Percentiles rank a stretch among this genome's conserved stretches.
Evolutionary conservation across 2,797 vertebrate genomes (phyloP).

Genomic region (Liparis tanakae): DNA sequence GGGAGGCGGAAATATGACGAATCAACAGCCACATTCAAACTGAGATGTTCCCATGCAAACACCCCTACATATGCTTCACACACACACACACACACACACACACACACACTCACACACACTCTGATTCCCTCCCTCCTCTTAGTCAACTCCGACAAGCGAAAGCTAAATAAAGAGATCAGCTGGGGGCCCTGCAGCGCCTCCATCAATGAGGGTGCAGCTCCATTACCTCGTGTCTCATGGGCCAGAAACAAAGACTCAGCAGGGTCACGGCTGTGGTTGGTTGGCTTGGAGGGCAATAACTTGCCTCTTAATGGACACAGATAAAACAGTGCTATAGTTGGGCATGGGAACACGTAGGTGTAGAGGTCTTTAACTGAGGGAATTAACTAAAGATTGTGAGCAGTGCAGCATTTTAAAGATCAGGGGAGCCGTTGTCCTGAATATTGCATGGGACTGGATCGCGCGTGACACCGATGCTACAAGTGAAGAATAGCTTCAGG

Average conservation of each 20-base stretch:
- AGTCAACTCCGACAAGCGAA: conserved; percentile 14
- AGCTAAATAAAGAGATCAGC: conserved; percentile 54
- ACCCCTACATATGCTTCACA: not conserved
- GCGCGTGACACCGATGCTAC: no score
- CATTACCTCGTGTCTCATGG: conserved; percentile 43
- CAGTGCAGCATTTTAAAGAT: not conserved
- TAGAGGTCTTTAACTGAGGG: not conserved
- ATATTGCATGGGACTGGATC: no score
- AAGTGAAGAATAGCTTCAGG: not conserved
- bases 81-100: not conserved
- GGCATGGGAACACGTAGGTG: not conserved
- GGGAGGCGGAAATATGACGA: conserved; percentile 17
- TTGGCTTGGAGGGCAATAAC: conserved; percentile 39
- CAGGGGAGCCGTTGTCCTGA: not conserved
- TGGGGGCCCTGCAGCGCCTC: conserved; percentile 40
- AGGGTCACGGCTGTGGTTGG: conserved; percentile 60
- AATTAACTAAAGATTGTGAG: not conserved
- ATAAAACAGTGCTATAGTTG: conserved; percentile 12
- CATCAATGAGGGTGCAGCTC: conserved; percentile 55
- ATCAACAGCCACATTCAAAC: conserved; percentile 31
- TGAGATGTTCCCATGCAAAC: conserved; percentile 10
- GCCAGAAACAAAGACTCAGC: conserved; percentile 70
- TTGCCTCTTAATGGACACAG: conserved; percentile 30
- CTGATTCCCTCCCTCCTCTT: conserved; percentile 15
- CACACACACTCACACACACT: conserved; percentile 3